Percentiles rank a stretch among this genome's conserved stretches.
Conservation (phyloP, 2,113 vertebrate genomes). For the Neodontobutis hainanensis region DNA sequence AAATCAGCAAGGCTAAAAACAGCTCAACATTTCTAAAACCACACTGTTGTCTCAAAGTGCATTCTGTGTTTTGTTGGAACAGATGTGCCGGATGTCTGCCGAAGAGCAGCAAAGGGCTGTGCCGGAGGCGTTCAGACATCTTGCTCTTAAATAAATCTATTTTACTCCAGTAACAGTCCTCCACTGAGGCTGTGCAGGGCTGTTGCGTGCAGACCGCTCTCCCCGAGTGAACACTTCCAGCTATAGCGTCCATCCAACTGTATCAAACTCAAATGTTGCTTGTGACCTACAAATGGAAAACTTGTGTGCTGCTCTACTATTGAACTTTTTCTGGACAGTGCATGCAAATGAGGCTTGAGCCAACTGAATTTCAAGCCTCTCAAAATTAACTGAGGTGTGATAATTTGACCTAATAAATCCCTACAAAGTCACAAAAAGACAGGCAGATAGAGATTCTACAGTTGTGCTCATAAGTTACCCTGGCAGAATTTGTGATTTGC, state of each 20-base stretch:
- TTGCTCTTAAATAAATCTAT: conserved; percentile 57
- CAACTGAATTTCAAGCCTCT: conserved; percentile 15
- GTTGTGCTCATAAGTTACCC: too few relatives aligned
- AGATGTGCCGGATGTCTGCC: conserved; percentile 60
- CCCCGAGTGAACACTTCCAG: conserved; percentile 1
- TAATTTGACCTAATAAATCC: conserved; percentile 49
- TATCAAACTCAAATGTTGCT: conserved; percentile 12
- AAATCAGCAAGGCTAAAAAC: conserved; percentile 32
- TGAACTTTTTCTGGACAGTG: neutral
- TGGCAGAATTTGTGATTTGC: too few relatives aligned
- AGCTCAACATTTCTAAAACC: conserved; percentile 23
- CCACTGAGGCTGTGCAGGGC: conserved; percentile 5
- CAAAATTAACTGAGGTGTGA: conserved; percentile 28
- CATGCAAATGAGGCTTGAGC: neutral
- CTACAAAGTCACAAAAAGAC: too few relatives aligned
- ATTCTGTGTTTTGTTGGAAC: conserved; percentile 36
- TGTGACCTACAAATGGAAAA: conserved; percentile 8
- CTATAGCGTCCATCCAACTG: conserved; percentile 17
- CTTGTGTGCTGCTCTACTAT: neutral
- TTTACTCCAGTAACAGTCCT: conserved; percentile 40
- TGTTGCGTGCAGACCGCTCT: conserved; percentile 31
- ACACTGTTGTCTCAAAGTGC: conserved; percentile 21
- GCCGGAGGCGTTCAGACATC: conserved; percentile 50
- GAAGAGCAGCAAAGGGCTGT: conserved; percentile 27
- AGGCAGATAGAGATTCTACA: too few relatives aligned